Percentiles rank a stretch among this genome's conserved stretches.
phyloP scores from a whole-genome alignment of 2,113 vertebrate species.

The Cheirogaleus medius region DNA sequence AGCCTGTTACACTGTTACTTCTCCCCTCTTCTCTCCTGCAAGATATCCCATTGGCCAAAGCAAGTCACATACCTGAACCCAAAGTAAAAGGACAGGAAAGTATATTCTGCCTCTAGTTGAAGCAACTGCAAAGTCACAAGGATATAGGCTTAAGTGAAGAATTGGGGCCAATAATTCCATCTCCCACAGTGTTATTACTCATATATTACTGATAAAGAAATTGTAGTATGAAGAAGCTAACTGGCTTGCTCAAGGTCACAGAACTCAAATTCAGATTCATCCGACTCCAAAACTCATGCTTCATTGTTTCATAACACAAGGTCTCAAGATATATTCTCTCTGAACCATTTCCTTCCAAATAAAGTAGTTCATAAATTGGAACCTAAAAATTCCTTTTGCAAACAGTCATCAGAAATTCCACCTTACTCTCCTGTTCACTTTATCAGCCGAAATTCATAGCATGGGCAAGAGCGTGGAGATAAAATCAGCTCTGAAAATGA shows the following conservation, averaged over 20 bases:
- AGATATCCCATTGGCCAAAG: not conserved
- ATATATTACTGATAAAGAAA: not conserved
- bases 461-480: constrained; percentile 19
- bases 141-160: not conserved
- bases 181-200: not conserved
- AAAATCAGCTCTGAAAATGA: constrained; percentile 65
- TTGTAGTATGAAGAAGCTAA: not conserved
- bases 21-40: fast-evolving
- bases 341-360: constrained; percentile 34
- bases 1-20: not conserved
- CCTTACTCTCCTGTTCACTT: constrained; percentile 26
- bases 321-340: not conserved
- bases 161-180: not conserved
- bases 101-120: not conserved
- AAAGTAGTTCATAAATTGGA: not conserved
- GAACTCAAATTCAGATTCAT: not conserved
- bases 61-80: not conserved
- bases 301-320: not conserved
- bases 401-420: constrained; percentile 31
- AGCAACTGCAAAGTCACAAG: not conserved
- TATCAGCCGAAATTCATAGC: constrained; percentile 58
- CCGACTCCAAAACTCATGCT: not conserved
- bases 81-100: not conserved
- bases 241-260: not conserved
- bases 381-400: constrained; percentile 34